phyloP scores from a whole-genome alignment of 2,888 invertebrate genomes.

The Steinernema carpocapsae region DNA sequence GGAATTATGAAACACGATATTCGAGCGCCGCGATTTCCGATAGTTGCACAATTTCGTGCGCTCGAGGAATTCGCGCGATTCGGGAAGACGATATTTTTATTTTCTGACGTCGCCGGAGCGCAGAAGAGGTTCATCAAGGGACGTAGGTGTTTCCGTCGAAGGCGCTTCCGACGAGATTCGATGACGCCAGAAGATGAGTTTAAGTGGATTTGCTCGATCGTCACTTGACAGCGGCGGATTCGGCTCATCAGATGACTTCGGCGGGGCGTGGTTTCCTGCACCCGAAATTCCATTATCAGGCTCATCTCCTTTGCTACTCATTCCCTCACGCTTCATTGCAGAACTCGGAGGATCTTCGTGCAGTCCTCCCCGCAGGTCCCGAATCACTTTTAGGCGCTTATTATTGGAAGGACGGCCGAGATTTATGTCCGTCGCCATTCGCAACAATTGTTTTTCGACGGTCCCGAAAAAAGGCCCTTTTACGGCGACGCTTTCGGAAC shows the following conservation, averaged over 20 bases:
- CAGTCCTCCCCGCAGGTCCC: background rate
- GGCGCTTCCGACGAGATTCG: slow-evolving; percentile 9
- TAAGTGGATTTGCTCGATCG: slow-evolving; percentile 30
- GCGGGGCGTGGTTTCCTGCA: slow-evolving; percentile 13
- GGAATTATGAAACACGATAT: slow-evolving; percentile 29
- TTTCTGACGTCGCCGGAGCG: background rate
- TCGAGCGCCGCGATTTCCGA: background rate
- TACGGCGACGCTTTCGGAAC: slow-evolving; percentile 9
- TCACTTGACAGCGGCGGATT: background rate
- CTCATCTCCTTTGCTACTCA: background rate
- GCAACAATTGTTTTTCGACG: slow-evolving; percentile 30
- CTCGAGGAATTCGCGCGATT: background rate
- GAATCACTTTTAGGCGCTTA: slow-evolving; percentile 2
- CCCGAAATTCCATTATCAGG: slow-evolving; percentile 8
- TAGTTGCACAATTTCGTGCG: background rate
- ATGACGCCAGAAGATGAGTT: slow-evolving; percentile 26
- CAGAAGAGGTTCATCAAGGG: slow-evolving; percentile 24
- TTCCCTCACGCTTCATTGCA: slow-evolving; percentile 3
- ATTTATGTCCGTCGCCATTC: slow-evolving; percentile 19
- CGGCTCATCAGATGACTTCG: slow-evolving; percentile 22
- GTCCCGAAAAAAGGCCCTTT: too few relatives aligned
- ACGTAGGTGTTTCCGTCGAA: slow-evolving; percentile 21
- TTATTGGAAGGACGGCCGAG: background rate
- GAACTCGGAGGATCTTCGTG: background rate
- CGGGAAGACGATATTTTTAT: slow-evolving; percentile 8